phyloP scores from a whole-genome alignment of 2,113 vertebrate species.

The Grus americana region DNA sequence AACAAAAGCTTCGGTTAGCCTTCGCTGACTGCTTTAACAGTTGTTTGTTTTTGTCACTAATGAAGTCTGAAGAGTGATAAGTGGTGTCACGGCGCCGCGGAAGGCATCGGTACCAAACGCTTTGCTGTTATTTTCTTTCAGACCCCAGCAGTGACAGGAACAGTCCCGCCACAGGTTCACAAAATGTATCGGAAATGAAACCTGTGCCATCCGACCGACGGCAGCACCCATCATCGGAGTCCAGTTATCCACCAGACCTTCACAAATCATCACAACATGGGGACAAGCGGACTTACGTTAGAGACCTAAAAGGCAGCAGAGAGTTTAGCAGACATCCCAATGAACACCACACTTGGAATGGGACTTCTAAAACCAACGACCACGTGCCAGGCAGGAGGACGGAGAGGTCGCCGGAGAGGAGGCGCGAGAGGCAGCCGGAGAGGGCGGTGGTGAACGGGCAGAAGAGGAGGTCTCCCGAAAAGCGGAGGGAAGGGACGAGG shows the following conservation, averaged over 20 bases:
- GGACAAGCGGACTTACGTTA: constrained; percentile 82
- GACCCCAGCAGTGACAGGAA: constrained; percentile 87
- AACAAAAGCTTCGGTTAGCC: constrained; percentile 70
- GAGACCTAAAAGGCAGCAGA: constrained; percentile 76
- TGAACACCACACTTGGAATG: constrained; percentile 89
- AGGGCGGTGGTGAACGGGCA: constrained; percentile 77
- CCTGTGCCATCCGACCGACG: constrained; percentile 74
- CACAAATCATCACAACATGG: constrained; percentile 89
- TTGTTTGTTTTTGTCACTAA: constrained; percentile 79
- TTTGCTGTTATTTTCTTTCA: constrained; percentile 84
- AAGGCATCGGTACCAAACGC: constrained; percentile 64
- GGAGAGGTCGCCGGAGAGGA: constrained; percentile 83
- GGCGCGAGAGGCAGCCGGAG: constrained; percentile 75
- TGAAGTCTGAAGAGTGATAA: constrained; percentile 64
- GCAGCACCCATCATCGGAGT: constrained; percentile 84
- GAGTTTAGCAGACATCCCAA: constrained; percentile 83
- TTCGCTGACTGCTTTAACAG: constrained; percentile 72
- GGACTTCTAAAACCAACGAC: constrained; percentile 83
- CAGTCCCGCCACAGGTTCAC: constrained; percentile 87
- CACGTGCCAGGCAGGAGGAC: constrained; percentile 78
- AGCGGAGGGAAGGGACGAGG: constrained; percentile 78
- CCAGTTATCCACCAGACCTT: constrained; percentile 88
- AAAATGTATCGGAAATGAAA: constrained; percentile 96
- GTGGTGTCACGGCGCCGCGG: constrained; percentile 26
- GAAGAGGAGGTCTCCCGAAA: constrained; percentile 81